Percentiles rank a stretch among this genome's conserved stretches.
These are phyloP conservation scores for Cryptoprocta ferox DNA, from an alignment of 2,797 vertebrate species.

Conservation along the genomic window DNA sequence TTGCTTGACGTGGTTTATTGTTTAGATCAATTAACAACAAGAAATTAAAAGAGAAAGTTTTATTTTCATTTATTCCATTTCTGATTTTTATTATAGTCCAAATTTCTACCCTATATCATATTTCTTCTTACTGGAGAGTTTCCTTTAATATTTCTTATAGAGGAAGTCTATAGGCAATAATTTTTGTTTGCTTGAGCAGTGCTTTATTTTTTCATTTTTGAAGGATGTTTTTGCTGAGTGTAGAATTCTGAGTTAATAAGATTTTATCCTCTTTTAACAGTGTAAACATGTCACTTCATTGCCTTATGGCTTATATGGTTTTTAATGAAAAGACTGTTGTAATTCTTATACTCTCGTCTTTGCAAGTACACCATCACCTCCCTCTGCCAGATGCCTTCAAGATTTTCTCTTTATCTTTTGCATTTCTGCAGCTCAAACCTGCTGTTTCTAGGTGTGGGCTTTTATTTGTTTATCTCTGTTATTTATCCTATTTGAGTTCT, in stretches of 20 bases:
- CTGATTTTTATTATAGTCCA: not conserved
- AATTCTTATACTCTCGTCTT: not conserved
- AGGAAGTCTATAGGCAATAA: not conserved
- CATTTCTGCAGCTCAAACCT: not conserved
- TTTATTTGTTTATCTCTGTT: not conserved
- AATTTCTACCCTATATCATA: not conserved
- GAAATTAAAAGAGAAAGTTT: not conserved
- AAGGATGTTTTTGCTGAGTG: not conserved
- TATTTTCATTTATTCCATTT: not conserved
- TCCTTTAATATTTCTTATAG: not conserved
- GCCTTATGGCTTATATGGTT: not conserved
- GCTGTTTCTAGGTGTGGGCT: not conserved
- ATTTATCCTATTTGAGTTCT: not conserved
- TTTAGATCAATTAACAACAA: not conserved
- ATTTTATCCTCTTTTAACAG: not conserved
- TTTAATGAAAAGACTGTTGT: not conserved
- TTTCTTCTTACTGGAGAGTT: not conserved
- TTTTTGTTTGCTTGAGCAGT: not conserved
- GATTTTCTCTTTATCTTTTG: not conserved
- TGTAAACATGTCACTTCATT: not conserved
- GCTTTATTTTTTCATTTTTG: not conserved
- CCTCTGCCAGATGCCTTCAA: not conserved
- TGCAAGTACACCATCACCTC: not conserved
- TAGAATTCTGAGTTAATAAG: not conserved
- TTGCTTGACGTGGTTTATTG: not conserved